These are phyloP conservation scores for Tauraco hartlaubi DNA, from an alignment of 2,797 vertebrate species.

Conservation along the genomic window DNA sequence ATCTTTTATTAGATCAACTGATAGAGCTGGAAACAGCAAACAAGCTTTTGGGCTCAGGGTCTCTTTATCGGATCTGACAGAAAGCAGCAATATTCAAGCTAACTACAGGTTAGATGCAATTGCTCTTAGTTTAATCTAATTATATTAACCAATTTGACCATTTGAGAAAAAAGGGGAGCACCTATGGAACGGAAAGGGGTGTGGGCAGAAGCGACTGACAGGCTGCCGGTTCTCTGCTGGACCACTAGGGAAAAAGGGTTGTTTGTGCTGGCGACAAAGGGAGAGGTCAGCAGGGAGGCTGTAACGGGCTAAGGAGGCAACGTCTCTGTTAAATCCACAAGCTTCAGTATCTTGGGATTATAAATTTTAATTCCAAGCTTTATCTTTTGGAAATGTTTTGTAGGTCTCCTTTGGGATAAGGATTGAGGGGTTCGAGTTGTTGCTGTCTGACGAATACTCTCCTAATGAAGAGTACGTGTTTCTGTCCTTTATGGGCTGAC, in stretches of 20 bases:
- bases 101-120: conserved; percentile 44
- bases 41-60: conserved; percentile 17
- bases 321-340: background rate
- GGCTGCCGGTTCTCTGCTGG: background rate
- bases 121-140: conserved; percentile 58
- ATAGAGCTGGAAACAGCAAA: conserved; percentile 39
- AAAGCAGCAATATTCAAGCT: conserved; percentile 45
- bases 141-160: conserved; percentile 30
- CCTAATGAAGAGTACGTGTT: background rate
- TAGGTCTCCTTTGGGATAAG: background rate
- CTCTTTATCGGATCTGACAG: conserved; percentile 47
- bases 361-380: background rate
- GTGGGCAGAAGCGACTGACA: conserved; percentile 14
- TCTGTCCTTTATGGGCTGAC: background rate
- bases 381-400: conserved; percentile 1
- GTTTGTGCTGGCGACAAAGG: conserved; percentile 18
- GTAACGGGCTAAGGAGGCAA: background rate
- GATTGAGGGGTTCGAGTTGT: background rate
- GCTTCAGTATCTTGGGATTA: background rate
- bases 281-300: background rate
- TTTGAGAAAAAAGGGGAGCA: background rate
- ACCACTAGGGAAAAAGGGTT: background rate
- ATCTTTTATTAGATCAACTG: conserved; percentile 56
- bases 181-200: background rate
- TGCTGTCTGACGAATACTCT: background rate